Evolutionary conservation across 2,113 vertebrate genomes (phyloP).

Genomic region (Cercocebus atys): DNA sequence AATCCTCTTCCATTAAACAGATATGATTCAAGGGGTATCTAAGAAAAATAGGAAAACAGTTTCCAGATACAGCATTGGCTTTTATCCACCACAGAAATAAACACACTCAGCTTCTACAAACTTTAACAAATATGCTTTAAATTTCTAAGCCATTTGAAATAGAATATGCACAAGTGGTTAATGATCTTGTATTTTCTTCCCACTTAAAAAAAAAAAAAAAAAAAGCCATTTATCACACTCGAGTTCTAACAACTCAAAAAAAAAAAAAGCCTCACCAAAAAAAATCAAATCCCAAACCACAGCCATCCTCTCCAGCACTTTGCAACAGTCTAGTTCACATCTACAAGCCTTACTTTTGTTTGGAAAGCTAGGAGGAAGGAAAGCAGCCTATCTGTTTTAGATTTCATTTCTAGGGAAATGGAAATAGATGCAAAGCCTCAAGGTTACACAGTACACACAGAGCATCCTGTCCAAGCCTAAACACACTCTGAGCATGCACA

Average conservation of each 20-base stretch:
- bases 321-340: neutral
- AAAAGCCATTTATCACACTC: neutral
- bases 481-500: neutral
- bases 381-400: neutral
- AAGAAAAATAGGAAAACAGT: neutral
- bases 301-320: neutral
- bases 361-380: conserved; percentile 26
- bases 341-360: neutral
- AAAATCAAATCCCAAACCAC: neutral
- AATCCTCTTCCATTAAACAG: neutral
- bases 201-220: neutral
- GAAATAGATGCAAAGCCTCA: neutral
- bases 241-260: neutral
- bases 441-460: neutral
- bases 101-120: neutral
- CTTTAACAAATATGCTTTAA: conserved; percentile 5
- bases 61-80: neutral
- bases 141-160: conserved; percentile 36
- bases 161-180: neutral
- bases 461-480: conserved; percentile 44
- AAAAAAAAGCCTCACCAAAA: neutral
- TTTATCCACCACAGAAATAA: conserved; percentile 18
- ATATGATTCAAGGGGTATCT: neutral
- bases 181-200: neutral
- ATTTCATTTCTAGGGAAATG: conserved; percentile 8